Conservation (phyloP, 2,888 invertebrate species). For the Galerucella pusilla region DNA sequence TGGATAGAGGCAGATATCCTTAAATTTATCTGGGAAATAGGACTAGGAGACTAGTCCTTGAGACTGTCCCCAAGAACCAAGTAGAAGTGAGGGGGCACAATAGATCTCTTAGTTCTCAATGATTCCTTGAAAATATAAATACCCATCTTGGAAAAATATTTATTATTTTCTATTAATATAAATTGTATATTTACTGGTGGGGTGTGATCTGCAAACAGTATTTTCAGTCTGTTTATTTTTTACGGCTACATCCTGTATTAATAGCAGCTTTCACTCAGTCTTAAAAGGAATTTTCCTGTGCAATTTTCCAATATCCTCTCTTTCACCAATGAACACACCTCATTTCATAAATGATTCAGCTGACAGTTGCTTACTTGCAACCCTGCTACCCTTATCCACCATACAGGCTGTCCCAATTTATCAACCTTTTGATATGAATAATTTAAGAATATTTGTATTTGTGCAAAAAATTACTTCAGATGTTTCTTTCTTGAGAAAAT, state of each 20-base stretch:
- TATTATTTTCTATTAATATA: background rate
- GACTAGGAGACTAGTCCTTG: too few species aligned
- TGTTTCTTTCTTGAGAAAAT: too few species aligned
- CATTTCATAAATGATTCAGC: constrained; percentile 1
- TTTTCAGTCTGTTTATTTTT: background rate
- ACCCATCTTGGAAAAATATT: too few species aligned
- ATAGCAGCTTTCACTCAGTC: background rate
- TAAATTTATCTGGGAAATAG: too few species aligned
- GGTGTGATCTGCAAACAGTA: background rate
- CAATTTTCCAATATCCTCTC: constrained; percentile 6
- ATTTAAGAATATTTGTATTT: too few species aligned
- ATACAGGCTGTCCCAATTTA: background rate
- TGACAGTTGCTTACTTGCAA: background rate
- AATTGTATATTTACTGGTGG: background rate
- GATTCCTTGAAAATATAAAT: too few species aligned
- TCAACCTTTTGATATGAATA: background rate
- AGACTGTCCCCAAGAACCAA: too few species aligned
- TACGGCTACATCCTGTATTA: background rate
- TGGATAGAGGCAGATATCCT: too few species aligned
- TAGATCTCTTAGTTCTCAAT: too few species aligned
- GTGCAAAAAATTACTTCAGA: too few species aligned
- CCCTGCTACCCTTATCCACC: background rate
- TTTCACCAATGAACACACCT: background rate
- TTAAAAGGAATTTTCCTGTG: background rate
- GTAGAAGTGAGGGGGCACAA: too few species aligned